Base-by-base conservation (phyloP, 2,888 invertebrate species). In the Drosophila rellima region DNA sequence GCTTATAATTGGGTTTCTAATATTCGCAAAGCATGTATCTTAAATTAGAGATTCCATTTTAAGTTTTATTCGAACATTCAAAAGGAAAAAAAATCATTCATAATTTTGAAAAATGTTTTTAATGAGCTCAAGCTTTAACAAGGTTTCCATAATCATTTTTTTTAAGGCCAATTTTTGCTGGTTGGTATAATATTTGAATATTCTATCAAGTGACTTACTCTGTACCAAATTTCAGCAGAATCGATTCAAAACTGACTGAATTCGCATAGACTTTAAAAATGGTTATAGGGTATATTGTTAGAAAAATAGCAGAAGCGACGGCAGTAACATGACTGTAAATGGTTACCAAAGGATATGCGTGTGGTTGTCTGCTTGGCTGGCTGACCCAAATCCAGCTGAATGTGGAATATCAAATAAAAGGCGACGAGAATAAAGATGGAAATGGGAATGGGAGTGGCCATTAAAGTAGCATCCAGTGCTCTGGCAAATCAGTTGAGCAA, bases 401-500 rank as follows among this genome's bases (percentile, higher is more conserved):
- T 84, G 87, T 59, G 69, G 67, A 82, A 78, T 83, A 88, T 83
- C 80, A 85, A 88, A 83, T 85, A 74, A 73, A 79, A 61, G 62
- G 42, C 71, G 54, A 44, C 55, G 39, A 64, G 37, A 15, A 18
- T 3, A 31, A 33, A 26, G 8, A 39, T 17, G 11, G 26, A 10
- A 47, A 26, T n/a, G 26, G 26, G 39, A 6, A 26, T 13, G 57
- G 29, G 52, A 29, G 17, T 54, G 62, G 42, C 8, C 50, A 61
- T 67, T 56, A 65, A 67, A 64, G 55, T 48, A 42, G 50, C 80
- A 73, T 61, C 51, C 60, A 15, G 50, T 60, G 71, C 70, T 70
- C n/a, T 40, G 51, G 52, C 73, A 80, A 86, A 88, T 88, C 88
- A 86, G 83, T 88, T 80, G 71, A 56, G 69, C 88, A 82, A 86